Evolutionary conservation across 2,888 invertebrate genomes (phyloP), one percentile per base, ranked within the genome.

Genomic region (Lithophane ornitopus): DNA sequence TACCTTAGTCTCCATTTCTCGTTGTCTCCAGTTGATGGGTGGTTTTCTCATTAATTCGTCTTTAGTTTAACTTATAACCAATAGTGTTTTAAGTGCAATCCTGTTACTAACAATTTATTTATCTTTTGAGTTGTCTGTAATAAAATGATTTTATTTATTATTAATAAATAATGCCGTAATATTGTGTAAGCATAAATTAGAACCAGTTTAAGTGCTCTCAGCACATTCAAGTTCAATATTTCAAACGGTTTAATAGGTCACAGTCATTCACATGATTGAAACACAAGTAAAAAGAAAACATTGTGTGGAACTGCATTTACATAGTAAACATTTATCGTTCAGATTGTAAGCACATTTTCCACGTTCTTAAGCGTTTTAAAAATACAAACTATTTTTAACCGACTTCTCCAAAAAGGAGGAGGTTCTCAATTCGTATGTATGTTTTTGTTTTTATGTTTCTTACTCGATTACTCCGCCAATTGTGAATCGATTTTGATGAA

Each of bases 271-370:
- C 67, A 19, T 54, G 28, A 52, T 22, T 67, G 14, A 41, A 67
- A 63, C 67, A 71, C 67, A 22, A 65, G 12, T 12, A 52, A 41
- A 70, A 61, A 34, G 6, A 70, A 78, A 82, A 83, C 66, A 74
- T 46, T 62, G 49, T 77, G 11, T 61, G 39, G 39, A 70, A 78
- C 49, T 69, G 26, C 28, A 49, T 41, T 46, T 44, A 67, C 58
- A 58, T 75, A 75, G 52, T 46, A 73, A 78, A 81, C 56, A 54
- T 65, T 77, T 62, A 62, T 68, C 26, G 41, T 56, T 39, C 14
- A 59, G 28, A 56, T 34, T 62, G 52, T 39, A 46, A 68, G 9
- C 6, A 54, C 14, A 49, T 54, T 49, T 49, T 8, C 3, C 26
- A 56, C 28, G n/a, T 49, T 52, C 19, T 34, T 26, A 39, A 4